Conservation (phyloP, 2,113 vertebrate genomes). For the Drymodes brunneopygia region DNA sequence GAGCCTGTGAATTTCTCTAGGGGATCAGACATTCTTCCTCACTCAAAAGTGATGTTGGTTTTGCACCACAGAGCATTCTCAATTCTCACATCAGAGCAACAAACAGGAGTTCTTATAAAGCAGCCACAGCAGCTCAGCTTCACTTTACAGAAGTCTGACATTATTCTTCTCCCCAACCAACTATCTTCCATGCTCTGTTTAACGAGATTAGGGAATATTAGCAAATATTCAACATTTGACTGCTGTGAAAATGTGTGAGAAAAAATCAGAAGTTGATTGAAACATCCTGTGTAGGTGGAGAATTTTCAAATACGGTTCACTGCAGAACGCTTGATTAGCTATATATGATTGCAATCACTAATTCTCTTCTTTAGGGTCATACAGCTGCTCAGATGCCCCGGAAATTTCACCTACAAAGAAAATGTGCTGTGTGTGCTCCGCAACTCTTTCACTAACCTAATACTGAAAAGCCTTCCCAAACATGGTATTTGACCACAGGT, state of each 20-base stretch:
- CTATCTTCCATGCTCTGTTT: slow-evolving; percentile 16
- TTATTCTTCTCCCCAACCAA: not conserved
- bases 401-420: slow-evolving; percentile 67
- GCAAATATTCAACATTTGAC: slow-evolving; percentile 42
- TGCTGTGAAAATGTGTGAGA: slow-evolving; percentile 19
- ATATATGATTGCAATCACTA: slow-evolving; percentile 73
- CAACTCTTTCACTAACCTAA: slow-evolving; percentile 38
- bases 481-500: not conserved
- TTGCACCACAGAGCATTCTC: not conserved
- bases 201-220: slow-evolving; percentile 62
- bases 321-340: slow-evolving; percentile 67
- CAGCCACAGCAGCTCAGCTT: not conserved
- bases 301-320: slow-evolving; percentile 63
- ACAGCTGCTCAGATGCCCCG: slow-evolving; percentile 54
- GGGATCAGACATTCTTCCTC: not conserved
- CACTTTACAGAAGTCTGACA: not conserved
- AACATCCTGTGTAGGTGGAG: slow-evolving; percentile 3
- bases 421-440: not conserved
- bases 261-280: slow-evolving; percentile 4
- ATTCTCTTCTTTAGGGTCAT: slow-evolving; percentile 68
- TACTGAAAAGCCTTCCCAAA: slow-evolving; percentile 30
- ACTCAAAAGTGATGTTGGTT: not conserved
- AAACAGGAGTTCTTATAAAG: not conserved
- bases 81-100: slow-evolving; percentile 15
- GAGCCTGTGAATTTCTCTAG: slow-evolving; percentile 7